Evolutionary conservation across 2,888 invertebrate genomes (phyloP).

Genomic region (Pheosia gnoma): DNA sequence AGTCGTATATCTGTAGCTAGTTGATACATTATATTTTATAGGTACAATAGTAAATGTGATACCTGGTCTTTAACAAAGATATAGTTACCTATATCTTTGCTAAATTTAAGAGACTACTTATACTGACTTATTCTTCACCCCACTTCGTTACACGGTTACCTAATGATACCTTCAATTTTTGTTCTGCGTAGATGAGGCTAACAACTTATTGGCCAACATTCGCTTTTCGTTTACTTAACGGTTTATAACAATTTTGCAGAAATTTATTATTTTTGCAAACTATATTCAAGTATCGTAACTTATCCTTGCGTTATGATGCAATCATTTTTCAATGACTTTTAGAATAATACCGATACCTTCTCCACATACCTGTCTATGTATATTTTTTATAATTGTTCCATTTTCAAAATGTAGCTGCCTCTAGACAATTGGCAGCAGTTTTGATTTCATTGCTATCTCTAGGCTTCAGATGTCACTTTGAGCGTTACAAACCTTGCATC

Average conservation of each 20-base stretch:
- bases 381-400: neutral
- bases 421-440: neutral
- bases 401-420: neutral
- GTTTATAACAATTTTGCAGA: conserved; percentile 43
- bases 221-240: conserved; percentile 30
- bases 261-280: neutral
- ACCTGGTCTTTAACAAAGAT: no score
- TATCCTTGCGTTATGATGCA: neutral
- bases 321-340: neutral
- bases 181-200: conserved; percentile 31
- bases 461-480: neutral
- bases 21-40: no score
- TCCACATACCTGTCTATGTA: neutral
- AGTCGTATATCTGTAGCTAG: no score
- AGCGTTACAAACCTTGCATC: conserved; percentile 9
- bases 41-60: no score
- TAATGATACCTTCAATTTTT: conserved; percentile 42
- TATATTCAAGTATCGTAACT: neutral
- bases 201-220: conserved; percentile 41
- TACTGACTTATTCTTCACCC: conserved; percentile 21
- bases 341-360: neutral
- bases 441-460: neutral
- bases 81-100: no score
- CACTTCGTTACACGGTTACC: conserved; percentile 29
- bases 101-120: neutral